These are phyloP conservation scores for Ceyx cyanopectus DNA, from an alignment of 2,113 vertebrate genomes.

Conservation along the genomic window DNA sequence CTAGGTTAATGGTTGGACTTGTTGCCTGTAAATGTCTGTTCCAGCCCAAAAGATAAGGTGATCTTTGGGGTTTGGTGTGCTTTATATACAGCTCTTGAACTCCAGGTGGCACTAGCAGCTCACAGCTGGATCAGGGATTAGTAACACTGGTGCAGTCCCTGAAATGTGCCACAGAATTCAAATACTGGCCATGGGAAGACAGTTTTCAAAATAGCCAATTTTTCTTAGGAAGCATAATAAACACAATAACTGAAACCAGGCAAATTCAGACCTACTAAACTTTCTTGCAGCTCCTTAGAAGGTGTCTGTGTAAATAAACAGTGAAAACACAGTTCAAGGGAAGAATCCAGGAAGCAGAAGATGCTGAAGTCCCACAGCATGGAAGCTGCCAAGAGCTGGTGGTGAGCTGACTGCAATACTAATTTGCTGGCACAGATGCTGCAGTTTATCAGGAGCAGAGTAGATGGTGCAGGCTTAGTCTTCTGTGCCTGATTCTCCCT, in stretches of 20 bases:
- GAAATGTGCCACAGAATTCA: neutral
- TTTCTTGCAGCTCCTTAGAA: neutral
- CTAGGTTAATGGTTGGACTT: too few relatives aligned
- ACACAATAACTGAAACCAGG: neutral
- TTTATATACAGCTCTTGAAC: neutral
- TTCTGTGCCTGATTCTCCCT: neutral
- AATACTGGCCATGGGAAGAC: neutral
- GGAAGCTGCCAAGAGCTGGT: neutral
- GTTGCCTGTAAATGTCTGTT: too few relatives aligned
- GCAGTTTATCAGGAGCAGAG: neutral
- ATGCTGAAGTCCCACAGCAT: neutral
- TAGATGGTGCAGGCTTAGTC: neutral
- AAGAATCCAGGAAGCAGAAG: neutral
- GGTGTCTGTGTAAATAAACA: neutral
- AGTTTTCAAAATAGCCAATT: neutral
- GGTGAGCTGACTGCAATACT: neutral
- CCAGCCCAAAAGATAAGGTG: too few relatives aligned
- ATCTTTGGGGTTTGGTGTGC: neutral
- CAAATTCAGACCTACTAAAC: neutral
- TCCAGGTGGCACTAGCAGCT: constrained; percentile 61
- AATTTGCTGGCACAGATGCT: neutral
- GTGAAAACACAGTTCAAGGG: neutral
- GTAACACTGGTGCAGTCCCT: neutral
- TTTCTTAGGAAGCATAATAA: neutral
- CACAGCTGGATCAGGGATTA: neutral